These are phyloP conservation scores for Lepidurus arcticus DNA, from an alignment of 1,140 invertebrate species.

Conservation along the genomic window DNA sequence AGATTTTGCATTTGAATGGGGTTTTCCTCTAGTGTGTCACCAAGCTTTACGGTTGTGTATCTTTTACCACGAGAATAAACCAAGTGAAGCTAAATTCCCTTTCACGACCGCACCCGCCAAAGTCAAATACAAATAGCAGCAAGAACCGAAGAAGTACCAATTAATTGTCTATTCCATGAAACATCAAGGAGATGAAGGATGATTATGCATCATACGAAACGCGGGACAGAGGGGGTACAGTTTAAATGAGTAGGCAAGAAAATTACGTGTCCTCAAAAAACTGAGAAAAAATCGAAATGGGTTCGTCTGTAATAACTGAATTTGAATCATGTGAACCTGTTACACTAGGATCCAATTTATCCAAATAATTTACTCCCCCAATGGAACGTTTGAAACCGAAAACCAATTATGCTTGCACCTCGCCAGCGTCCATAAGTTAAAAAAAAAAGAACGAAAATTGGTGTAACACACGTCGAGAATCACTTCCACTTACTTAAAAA, in stretches of 20 bases:
- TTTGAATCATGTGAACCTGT: background rate
- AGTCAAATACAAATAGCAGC: background rate
- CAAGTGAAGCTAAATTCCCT: too few relatives aligned
- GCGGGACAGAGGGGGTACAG: background rate
- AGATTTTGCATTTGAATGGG: too few relatives aligned
- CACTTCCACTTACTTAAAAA: background rate
- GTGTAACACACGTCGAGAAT: background rate
- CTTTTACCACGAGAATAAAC: too few relatives aligned
- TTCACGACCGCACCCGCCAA: too few relatives aligned
- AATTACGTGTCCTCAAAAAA: background rate
- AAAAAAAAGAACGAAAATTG: background rate
- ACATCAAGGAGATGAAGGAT: conserved; percentile 22
- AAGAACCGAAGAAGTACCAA: background rate
- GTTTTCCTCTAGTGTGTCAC: too few relatives aligned
- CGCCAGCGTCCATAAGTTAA: conserved; percentile 15
- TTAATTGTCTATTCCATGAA: conserved; percentile 18
- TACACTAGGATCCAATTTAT: background rate
- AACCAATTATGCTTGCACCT: conserved; percentile 9
- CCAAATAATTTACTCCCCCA: background rate
- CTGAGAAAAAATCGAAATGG: background rate
- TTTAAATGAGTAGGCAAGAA: background rate
- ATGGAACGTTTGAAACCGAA: conserved; percentile 6
- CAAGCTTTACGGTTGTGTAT: too few relatives aligned
- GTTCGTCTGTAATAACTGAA: background rate
- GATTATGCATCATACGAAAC: conserved; percentile 15